Conservation (phyloP, 2,113 vertebrate species). For the Neofelis nebulosa region DNA sequence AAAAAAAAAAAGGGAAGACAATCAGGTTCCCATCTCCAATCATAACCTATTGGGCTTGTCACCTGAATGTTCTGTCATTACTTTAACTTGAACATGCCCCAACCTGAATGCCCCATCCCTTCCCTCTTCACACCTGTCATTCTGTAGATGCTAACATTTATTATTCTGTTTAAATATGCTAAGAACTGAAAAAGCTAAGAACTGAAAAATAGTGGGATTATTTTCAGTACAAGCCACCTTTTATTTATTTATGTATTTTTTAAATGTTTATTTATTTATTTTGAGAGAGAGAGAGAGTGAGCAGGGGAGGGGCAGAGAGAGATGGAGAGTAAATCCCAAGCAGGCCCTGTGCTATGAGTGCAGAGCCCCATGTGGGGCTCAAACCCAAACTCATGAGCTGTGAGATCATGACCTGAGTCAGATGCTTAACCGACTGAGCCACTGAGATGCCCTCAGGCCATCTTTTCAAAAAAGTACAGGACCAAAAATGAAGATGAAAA, state of each 20-base stretch:
- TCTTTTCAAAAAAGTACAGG: background rate
- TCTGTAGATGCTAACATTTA: background rate
- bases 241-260: background rate
- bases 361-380: too few species aligned
- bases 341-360: too few species aligned
- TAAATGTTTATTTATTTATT: too few species aligned
- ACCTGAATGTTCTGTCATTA: background rate
- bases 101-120: background rate
- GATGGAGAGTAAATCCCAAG: too few species aligned
- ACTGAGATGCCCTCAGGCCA: background rate
- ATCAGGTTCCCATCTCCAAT: background rate
- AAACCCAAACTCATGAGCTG: too few species aligned
- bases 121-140: background rate
- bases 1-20: background rate
- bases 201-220: background rate
- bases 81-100: background rate
- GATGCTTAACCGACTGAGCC: too few species aligned
- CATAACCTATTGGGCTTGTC: background rate
- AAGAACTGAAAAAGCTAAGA: constrained; percentile 18
- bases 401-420: too few species aligned
- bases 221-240: background rate
- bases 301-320: too few species aligned
- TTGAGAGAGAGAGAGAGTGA: too few species aligned
- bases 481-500: constrained; percentile 20
- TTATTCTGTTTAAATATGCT: constrained; percentile 3